Base-by-base conservation (phyloP, 2,797 vertebrate species). In the Thunnus albacares region DNA sequence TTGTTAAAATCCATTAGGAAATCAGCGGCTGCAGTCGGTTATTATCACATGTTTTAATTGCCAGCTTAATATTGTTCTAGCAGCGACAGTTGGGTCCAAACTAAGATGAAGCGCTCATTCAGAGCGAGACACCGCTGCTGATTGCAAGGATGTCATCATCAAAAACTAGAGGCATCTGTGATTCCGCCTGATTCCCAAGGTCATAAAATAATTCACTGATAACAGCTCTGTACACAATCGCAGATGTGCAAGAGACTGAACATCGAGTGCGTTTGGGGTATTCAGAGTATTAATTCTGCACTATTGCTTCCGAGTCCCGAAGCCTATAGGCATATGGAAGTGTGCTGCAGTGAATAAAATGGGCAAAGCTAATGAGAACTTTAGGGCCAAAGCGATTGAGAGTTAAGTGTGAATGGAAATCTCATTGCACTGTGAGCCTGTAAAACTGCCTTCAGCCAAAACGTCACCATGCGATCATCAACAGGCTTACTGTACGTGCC, bases 1-100 rank as follows among this genome's bases (percentile, higher is more conserved):
- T 85, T 88, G 86, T 84, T 87, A 52, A 90, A 87, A 86, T 87
- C 87, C 86, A 80, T 90, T 83, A 89, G 88, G 78, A 89, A 91
- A 89, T 87, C 88, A 89, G 79, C n/a, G 17, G 66, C 53, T 61
- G 77, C 77, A 61, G 71, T 59, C 62, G 69, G 67, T 90, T 82
- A 90, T 90, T 87, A 92, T 90, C 89, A 76, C 75, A 80, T 79
- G 66, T 87, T 88, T 91, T 93, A 91, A 93, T 93, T 92, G 90
- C 79, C 79, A 77, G 70, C 71, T 81, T 87, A 76, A 83, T 84
- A 89, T 84, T 85, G 82, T 85, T 86, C 55, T 59, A 35, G 66
- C 82, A 79, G 79, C 24, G 28, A 87, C 70, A 76, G 88, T 90
- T 80, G 65, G n/a, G 79, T 86, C 83, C 81, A 85, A 72, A 85